Evolutionary conservation across 92 coral and sea anemone species (phyloP), one percentile per base, ranked within the genome.

Genomic region (Paramuricea clavata): DNA sequence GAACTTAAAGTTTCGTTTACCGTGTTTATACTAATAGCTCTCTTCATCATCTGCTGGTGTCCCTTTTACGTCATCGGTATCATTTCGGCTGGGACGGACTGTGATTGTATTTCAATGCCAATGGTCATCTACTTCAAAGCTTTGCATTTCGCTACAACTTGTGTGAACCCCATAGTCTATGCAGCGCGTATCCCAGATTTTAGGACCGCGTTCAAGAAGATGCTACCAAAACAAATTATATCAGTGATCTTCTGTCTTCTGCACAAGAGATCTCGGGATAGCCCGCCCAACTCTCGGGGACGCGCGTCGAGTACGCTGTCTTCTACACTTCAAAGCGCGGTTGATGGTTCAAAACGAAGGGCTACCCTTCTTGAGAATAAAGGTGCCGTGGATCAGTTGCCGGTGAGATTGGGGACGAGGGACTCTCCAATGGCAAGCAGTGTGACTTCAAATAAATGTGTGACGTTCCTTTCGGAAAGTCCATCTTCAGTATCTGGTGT

Each of bases 131-230:
- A 54, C 35, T 16, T 34, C 17, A 79, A 79, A 26, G 64, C 71
- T 12, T 12, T 79, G 3, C 73, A 59, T 34, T 79, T 57, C 41
- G 43, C 54, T 11, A 61, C 28, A 6, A 52, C 52, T 3, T 60
- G 64, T 27, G 64, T 64, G 8, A 79, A 79, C 22, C 84, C 84
- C 0, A 15, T 79, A 0, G 84, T 79, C 22, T 79, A 79, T 42
- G 84, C 84, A 0, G 71, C 84, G 0, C 39, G 84, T 4, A 41
- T 79, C 1, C 84, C 84, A 0, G 84, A 79, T 32, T 79, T 79
- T 25, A n/a, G 73, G 19, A 34, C 1, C 6, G 84, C 84, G 1
- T 79, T 79, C 35, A 21, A 30, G 11, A 34, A 59, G n/a, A 13
- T 79, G 6, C 73, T 79, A 21, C 84, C 84, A 0, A 79, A 59